phyloP scores from a whole-genome alignment of 2,113 vertebrate genomes.

The Zapornia atra region DNA sequence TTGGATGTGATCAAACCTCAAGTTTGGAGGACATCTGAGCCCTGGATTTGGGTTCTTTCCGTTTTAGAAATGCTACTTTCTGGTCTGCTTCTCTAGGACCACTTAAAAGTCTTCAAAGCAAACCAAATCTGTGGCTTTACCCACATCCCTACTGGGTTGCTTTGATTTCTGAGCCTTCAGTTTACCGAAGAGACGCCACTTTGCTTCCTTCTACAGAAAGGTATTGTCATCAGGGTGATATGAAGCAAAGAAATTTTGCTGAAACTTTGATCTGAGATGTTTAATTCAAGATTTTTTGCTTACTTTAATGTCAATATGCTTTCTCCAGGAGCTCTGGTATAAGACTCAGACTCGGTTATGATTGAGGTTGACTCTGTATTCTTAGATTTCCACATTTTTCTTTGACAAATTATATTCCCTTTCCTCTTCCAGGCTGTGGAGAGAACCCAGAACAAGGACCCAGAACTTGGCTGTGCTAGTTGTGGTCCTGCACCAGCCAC shows the following conservation, averaged over 20 bases:
- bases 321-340: neutral
- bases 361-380: neutral
- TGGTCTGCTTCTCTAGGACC: neutral
- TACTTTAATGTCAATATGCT: neutral
- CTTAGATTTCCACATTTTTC: neutral
- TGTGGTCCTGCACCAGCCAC: constrained; percentile 74
- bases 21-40: neutral
- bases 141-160: neutral
- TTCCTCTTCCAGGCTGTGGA: constrained; percentile 47
- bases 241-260: neutral
- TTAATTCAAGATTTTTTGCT: neutral
- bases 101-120: neutral
- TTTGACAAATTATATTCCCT: neutral
- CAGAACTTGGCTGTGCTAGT: constrained; percentile 73
- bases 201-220: neutral
- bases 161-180: neutral
- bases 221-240: neutral
- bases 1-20: neutral
- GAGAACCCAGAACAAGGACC: constrained; percentile 64
- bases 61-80: neutral
- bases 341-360: neutral
- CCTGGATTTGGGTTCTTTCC: neutral
- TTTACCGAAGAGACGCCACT: neutral
- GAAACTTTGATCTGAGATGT: neutral
- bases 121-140: neutral